Percentiles rank a stretch among this genome's conserved stretches.
Conservation (phyloP, 2,888 invertebrate species). For the Nomada ruficornis region DNA sequence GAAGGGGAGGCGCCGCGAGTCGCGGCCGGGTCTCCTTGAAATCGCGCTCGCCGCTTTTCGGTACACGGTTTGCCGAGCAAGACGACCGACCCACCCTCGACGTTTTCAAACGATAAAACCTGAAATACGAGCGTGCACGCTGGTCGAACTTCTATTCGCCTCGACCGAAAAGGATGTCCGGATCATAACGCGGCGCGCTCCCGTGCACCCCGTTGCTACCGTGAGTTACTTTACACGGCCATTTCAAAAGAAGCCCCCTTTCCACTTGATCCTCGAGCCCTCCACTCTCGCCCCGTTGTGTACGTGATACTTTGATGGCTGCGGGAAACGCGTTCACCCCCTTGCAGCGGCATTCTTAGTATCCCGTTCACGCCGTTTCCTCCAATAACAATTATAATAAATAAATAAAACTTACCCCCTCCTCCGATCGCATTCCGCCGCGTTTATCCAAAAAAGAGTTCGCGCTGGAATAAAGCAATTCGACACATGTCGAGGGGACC, state of each 20-base stretch:
- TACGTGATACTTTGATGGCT: constrained; percentile 32
- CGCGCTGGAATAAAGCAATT: constrained; percentile 31
- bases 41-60: constrained; percentile 35
- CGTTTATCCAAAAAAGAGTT: neutral
- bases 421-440: neutral
- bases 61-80: constrained; percentile 60
- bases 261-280: constrained; percentile 12
- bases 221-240: constrained; percentile 69
- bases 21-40: constrained; percentile 23
- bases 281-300: neutral
- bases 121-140: constrained; percentile 79
- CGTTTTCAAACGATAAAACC: constrained; percentile 82
- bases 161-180: constrained; percentile 79
- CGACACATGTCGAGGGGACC: constrained; percentile 37
- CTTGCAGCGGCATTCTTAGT: neutral
- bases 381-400: neutral
- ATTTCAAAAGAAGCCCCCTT: constrained; percentile 52
- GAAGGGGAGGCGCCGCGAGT: constrained; percentile 20
- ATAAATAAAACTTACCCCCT: constrained; percentile 19
- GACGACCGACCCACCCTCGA: constrained; percentile 63
- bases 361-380: neutral
- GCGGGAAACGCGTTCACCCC: neutral
- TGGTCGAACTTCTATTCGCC: constrained; percentile 67
- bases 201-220: constrained; percentile 69
- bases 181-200: constrained; percentile 79